phyloP scores from a whole-genome alignment of 2,888 invertebrate species.

The Ametastegia equiseti region DNA sequence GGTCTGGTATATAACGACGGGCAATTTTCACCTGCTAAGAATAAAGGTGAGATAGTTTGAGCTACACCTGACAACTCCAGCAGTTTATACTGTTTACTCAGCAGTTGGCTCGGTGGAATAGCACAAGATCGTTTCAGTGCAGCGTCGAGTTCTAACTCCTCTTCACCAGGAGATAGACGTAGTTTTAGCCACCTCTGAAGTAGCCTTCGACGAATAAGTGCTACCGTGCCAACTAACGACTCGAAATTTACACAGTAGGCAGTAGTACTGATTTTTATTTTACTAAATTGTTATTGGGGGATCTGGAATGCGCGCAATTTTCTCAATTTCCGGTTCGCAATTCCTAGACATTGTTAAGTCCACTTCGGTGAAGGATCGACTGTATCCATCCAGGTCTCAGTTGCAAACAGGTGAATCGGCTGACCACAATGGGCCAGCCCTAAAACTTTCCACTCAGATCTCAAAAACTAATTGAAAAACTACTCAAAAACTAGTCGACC shows the following conservation, averaged over 20 bases:
- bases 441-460: too few relatives aligned
- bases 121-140: constrained; percentile 22
- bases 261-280: neutral
- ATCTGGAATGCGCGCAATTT: constrained; percentile 1
- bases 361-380: neutral
- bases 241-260: neutral
- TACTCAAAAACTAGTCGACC: too few relatives aligned
- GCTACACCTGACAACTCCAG: constrained; percentile 35
- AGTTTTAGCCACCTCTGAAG: too few relatives aligned
- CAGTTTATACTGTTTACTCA: neutral
- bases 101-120: neutral
- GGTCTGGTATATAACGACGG: neutral
- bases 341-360: neutral
- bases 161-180: neutral
- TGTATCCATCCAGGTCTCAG: too few relatives aligned
- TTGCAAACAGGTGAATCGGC: too few relatives aligned
- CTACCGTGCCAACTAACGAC: neutral
- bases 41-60: neutral
- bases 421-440: too few relatives aligned
- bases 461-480: too few relatives aligned
- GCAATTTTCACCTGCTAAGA: constrained; percentile 47
- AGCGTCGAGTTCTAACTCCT: neutral
- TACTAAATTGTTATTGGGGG: neutral
- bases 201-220: constrained; percentile 10
- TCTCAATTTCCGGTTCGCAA: neutral